Conservation (phyloP, 2,888 invertebrate genomes). For the Timandra comae region DNA sequence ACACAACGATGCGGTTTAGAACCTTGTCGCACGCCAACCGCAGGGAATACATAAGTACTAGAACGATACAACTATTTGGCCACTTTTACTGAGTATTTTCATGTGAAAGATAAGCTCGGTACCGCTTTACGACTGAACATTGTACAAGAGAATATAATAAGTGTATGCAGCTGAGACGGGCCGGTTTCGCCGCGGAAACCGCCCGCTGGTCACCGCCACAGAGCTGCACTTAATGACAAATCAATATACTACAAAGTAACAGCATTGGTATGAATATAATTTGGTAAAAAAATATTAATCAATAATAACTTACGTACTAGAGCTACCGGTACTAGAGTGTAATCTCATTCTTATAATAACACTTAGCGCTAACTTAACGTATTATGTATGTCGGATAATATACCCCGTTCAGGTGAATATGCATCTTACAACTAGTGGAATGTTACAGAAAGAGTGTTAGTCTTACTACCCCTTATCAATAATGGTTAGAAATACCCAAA, state of each 20-base stretch:
- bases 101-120: too few relatives aligned
- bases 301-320: conserved; percentile 56
- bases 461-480: conserved; percentile 57
- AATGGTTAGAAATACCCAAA: conserved; percentile 70
- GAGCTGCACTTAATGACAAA: conserved; percentile 35
- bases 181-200: too few relatives aligned
- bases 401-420: conserved; percentile 43
- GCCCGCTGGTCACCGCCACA: conserved; percentile 7
- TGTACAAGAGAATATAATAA: too few relatives aligned
- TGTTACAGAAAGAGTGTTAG: conserved; percentile 61
- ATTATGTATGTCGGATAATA: conserved; percentile 33
- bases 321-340: conserved; percentile 62
- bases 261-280: conserved; percentile 73
- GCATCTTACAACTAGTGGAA: conserved; percentile 62
- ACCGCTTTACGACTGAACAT: conserved; percentile 4
- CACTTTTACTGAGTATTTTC: conserved; percentile 33
- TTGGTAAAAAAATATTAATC: conserved; percentile 56
- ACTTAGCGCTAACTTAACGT: conserved; percentile 19
- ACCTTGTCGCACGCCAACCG: too few relatives aligned
- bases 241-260: conserved; percentile 54
- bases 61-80: conserved; percentile 39
- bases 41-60: conserved; percentile 7
- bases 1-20: conserved; percentile 1
- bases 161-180: too few relatives aligned
- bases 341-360: conserved; percentile 49